These are phyloP conservation scores for Gobionotothen gibberifrons DNA, from an alignment of 2,797 vertebrate species.

Conservation along the genomic window DNA sequence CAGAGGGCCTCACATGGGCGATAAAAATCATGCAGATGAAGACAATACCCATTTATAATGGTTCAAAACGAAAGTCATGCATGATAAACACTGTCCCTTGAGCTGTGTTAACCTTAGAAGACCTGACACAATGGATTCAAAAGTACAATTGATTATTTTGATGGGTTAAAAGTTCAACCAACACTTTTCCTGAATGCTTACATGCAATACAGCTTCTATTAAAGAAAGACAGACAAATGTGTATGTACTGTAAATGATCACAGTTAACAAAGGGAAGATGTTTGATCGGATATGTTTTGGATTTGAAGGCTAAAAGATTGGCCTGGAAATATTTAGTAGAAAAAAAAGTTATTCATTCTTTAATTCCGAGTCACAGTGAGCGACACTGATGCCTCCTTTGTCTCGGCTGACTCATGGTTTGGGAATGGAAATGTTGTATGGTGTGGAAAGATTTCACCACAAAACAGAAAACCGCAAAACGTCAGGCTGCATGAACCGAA, in stretches of 20 bases:
- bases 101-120: conserved; percentile 72
- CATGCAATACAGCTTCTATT: conserved; percentile 12
- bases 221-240: conserved; percentile 17
- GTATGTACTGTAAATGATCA: conserved; percentile 37
- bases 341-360: conserved; percentile 64
- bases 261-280: conserved; percentile 38
- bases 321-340: conserved; percentile 54
- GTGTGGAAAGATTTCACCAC: conserved; percentile 81
- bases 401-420: conserved; percentile 81
- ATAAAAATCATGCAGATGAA: conserved; percentile 77
- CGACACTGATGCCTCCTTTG: conserved; percentile 80
- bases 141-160: conserved; percentile 69
- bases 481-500: conserved; percentile 65
- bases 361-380: conserved; percentile 62
- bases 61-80: conserved; percentile 70
- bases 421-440: conserved; percentile 79
- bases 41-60: conserved; percentile 72
- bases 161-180: conserved; percentile 57
- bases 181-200: conserved; percentile 48
- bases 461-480: conserved; percentile 61
- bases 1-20: conserved; percentile 71
- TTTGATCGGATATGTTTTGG: conserved; percentile 32
- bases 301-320: conserved; percentile 31
- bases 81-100: conserved; percentile 72
- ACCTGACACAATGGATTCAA: conserved; percentile 56